Conservation (phyloP, 2,888 invertebrate genomes). For the Lepidocyrtinus sp. region DNA sequence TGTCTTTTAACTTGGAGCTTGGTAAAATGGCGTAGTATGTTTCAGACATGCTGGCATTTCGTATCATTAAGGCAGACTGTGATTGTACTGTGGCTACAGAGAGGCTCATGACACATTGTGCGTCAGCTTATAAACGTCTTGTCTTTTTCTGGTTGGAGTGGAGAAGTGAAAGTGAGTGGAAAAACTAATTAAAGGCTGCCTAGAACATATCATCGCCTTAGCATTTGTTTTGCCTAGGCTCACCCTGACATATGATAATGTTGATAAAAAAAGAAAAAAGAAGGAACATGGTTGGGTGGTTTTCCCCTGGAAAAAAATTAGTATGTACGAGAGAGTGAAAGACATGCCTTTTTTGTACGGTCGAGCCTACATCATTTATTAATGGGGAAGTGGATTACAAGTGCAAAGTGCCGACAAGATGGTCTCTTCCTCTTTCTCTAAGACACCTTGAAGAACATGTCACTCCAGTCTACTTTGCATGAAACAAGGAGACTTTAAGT, state of each 20-base stretch:
- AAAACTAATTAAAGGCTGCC: constrained; percentile 56
- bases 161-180: constrained; percentile 46
- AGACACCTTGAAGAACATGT: background rate
- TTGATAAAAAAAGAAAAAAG: constrained; percentile 7
- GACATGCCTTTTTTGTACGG: background rate
- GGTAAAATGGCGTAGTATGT: constrained; percentile 1
- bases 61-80: constrained; percentile 6
- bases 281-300: background rate
- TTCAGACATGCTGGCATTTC: too few relatives aligned
- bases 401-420: background rate
- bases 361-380: background rate
- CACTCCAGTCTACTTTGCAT: background rate
- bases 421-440: background rate
- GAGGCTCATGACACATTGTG: background rate
- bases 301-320: background rate
- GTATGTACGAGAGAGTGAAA: background rate
- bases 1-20: too few relatives aligned
- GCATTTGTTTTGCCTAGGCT: background rate
- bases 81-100: background rate
- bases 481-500: background rate
- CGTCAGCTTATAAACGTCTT: constrained; percentile 3
- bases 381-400: background rate
- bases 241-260: constrained; percentile 9
- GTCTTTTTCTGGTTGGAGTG: background rate
- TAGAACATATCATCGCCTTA: background rate